Percentiles rank a stretch among this genome's conserved stretches.
phyloP scores from a whole-genome alignment of 1,140 invertebrate genomes.

The Leucophenga varia region DNA sequence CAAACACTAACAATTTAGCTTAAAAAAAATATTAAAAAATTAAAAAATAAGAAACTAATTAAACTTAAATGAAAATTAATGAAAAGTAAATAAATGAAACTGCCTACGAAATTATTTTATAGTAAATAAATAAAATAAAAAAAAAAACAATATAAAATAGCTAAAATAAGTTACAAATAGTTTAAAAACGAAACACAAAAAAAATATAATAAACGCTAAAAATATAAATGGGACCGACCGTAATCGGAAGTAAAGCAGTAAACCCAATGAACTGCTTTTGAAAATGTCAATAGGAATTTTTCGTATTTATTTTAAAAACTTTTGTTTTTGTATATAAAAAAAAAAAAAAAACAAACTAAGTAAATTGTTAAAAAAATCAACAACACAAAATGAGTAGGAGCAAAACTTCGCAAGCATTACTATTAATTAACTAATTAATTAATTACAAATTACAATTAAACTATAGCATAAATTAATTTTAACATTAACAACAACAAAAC shows the following conservation, averaged over 20 bases:
- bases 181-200: too few species aligned
- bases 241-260: too few species aligned
- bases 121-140: constrained; percentile 39
- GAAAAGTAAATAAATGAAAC: constrained; percentile 37
- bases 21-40: constrained; percentile 3
- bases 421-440: constrained; percentile 31
- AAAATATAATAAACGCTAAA: too few species aligned
- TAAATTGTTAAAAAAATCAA: constrained; percentile 13
- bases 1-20: constrained; percentile 29
- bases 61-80: constrained; percentile 2
- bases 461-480: too few species aligned
- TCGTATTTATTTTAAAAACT: neutral
- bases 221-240: too few species aligned
- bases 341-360: constrained; percentile 22
- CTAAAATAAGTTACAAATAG: constrained; percentile 20
- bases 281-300: too few species aligned
- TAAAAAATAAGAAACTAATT: constrained; percentile 4
- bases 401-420: constrained; percentile 47
- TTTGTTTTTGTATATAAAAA: neutral
- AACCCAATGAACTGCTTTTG: too few species aligned
- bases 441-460: constrained; percentile 15
- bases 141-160: too few species aligned
- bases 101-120: constrained; percentile 48
- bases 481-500: constrained; percentile 11
- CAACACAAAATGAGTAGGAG: constrained; percentile 40